Conservation (phyloP, 1,140 invertebrate genomes). For the Cotesia typhae region DNA sequence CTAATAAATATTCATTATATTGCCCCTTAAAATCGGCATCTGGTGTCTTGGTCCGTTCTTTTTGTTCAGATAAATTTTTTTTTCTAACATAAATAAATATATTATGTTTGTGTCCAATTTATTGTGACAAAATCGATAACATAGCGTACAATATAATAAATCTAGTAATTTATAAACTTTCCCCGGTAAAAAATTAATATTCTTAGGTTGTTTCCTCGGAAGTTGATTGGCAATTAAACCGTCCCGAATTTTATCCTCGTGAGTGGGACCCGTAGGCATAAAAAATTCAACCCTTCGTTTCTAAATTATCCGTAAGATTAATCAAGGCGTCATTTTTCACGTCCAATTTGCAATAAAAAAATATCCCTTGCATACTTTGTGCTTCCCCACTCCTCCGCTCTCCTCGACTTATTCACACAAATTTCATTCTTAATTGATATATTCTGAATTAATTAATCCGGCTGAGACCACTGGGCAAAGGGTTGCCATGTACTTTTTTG, state of each 20-base stretch:
- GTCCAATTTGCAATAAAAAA: conserved; percentile 67
- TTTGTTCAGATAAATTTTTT: no score
- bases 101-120: no score
- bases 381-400: no score
- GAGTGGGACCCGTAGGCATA: conserved; percentile 39
- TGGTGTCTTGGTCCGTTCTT: no score
- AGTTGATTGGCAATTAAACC: conserved; percentile 63
- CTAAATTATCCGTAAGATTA: conserved; percentile 68
- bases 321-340: conserved; percentile 69
- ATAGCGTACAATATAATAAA: no score
- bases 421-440: conserved; percentile 68
- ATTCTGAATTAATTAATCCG: conserved; percentile 68
- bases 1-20: neutral
- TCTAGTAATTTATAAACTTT: no score
- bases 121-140: no score
- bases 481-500: conserved; percentile 25
- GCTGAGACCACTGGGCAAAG: conserved; percentile 45
- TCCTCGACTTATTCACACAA: conserved; percentile 49
- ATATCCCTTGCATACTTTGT: no score
- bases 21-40: neutral
- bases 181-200: conserved; percentile 17
- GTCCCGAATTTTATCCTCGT: conserved; percentile 67
- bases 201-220: conserved; percentile 25
- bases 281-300: conserved; percentile 62
- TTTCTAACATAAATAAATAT: no score